phyloP scores from a whole-genome alignment of 2,113 vertebrate species.

The Planiliza haematocheilus region DNA sequence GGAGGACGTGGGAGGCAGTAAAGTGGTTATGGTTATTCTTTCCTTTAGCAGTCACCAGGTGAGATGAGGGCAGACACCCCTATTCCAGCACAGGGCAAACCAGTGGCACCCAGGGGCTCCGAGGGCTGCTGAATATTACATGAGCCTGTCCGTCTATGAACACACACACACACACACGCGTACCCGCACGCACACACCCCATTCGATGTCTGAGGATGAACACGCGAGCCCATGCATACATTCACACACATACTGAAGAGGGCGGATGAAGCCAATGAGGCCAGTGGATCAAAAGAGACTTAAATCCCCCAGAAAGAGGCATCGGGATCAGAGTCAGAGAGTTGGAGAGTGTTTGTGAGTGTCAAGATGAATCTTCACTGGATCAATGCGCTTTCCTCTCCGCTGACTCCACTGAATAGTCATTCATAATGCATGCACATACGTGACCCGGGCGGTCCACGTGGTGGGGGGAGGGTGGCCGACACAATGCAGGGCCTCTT shows the following conservation, averaged over 20 bases:
- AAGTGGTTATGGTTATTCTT: constrained; percentile 61
- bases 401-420: constrained; percentile 16
- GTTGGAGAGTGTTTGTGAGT: background rate
- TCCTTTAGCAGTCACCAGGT: constrained; percentile 53
- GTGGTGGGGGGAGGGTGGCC: background rate
- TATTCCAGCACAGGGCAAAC: constrained; percentile 51
- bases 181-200: background rate
- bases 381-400: constrained; percentile 33
- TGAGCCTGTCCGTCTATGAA: constrained; percentile 56
- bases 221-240: background rate
- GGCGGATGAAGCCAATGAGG: constrained; percentile 12
- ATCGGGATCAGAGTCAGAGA: background rate
- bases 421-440: constrained; percentile 43
- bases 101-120: constrained; percentile 48
- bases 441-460: background rate
- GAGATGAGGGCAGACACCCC: constrained; percentile 73
- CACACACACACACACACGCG: constrained; percentile 47
- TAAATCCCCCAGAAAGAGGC: constrained; percentile 6
- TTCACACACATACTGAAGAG: background rate
- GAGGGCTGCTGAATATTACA: constrained; percentile 78
- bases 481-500: background rate
- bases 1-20: constrained; percentile 3
- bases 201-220: constrained; percentile 12
- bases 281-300: constrained; percentile 23
- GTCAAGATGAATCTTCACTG: constrained; percentile 43